Evolutionary conservation across 2,113 vertebrate species (phyloP), one percentile per base, ranked within the genome.

Genomic region (Blennius ocellaris): DNA sequence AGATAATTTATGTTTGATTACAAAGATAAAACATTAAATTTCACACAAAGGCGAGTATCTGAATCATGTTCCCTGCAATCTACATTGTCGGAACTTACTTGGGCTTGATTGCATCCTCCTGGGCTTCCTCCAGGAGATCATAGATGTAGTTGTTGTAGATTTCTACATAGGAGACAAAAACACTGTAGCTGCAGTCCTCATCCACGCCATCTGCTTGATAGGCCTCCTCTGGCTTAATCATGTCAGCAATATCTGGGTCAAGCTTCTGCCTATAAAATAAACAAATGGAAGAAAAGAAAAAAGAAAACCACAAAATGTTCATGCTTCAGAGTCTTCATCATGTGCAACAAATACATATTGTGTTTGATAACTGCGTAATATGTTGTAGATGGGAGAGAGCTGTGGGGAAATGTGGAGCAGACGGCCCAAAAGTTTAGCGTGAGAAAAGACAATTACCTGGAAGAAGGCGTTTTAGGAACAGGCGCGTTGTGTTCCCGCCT

Each of bases 91-190:
- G 6, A 44, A 89, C 97, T 95, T 76, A 99, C 98, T 98, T 99
- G 63, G 96, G 95, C 67, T 95, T 97, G 80, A 98, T 94, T 6
- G 92, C 87, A 43, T 99, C 97, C 57, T 94, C 89, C 0, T 93
- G 93, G 1, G 81, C 58, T 61, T 99, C 97, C 57, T 99, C 98
- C 74, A 99, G 72, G 0, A 99, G 96, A 85, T 99, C 97, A 40
- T 98, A 99, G 58, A 99, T 96, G 90, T 99, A 99, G 91, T 99
- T 99, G 86, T 99, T 99, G 90, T 99, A 99, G 81, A 99, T 99
- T 92, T 99, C 97, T 2, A 99, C 94, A 52, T 99, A 99, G 61
- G 97, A 99, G 16, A 99, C 96, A 54, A 99, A 99, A 16, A 99
- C 73, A 3, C 95, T 93, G 84, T 97, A 99, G 75, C 96, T 94